Evolutionary conservation across 2,888 invertebrate genomes (phyloP).

Genomic region (Clanis bilineata): DNA sequence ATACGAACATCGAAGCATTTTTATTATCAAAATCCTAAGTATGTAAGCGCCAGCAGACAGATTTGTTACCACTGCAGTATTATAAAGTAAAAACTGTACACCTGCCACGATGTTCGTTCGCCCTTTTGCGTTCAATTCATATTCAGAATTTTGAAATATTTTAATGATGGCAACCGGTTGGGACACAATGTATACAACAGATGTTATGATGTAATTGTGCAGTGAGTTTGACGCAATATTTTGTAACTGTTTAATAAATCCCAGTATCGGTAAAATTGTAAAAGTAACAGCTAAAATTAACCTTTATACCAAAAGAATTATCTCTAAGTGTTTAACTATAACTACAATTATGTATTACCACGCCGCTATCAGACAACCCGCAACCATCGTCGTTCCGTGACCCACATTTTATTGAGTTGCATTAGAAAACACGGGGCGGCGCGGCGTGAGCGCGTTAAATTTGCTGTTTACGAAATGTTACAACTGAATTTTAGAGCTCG

Average conservation of each 20-base stretch:
- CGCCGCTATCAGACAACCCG: slow-evolving; percentile 14
- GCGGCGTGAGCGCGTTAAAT: slow-evolving; percentile 75
- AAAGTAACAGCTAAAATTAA: not conserved
- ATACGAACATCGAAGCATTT: not conserved
- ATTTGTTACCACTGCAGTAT: not conserved
- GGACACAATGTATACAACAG: not conserved
- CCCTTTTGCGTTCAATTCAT: slow-evolving; percentile 19
- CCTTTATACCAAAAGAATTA: not conserved
- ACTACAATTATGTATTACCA: slow-evolving; percentile 3
- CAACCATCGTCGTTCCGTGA: slow-evolving; percentile 51
- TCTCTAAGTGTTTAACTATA: not conserved
- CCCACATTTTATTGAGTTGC: slow-evolving; percentile 75
- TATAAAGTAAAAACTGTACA: no score
- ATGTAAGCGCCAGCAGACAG: not conserved
- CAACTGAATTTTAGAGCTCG: slow-evolving; percentile 75
- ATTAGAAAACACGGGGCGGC: slow-evolving; percentile 75
- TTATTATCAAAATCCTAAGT: not conserved
- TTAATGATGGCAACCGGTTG: slow-evolving; percentile 8
- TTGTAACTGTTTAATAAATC: not conserved
- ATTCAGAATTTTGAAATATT: not conserved
- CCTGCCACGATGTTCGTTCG: slow-evolving; percentile 9
- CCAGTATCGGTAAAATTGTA: not conserved
- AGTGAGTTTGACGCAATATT: not conserved
- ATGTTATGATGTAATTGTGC: slow-evolving; percentile 4
- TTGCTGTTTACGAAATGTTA: slow-evolving; percentile 79